Evolutionary conservation across 2,113 vertebrate genomes (phyloP).

Genomic region (Myanophis thanlyinensis): DNA sequence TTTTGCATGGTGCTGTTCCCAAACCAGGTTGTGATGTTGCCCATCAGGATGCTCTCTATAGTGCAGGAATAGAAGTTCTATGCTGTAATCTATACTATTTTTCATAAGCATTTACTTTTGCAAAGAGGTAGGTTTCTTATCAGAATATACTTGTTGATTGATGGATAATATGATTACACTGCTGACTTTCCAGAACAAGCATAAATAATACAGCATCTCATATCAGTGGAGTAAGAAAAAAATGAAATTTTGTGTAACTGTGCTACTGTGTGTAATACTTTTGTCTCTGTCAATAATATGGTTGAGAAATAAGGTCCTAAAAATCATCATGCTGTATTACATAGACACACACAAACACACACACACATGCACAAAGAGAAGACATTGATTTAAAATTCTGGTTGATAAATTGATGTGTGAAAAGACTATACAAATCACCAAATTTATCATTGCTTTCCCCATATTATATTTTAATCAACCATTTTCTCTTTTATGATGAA

Average conservation of each 20-base stretch:
- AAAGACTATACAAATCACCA: background rate
- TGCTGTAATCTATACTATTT: background rate
- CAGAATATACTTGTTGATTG: background rate
- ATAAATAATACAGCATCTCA: rapidly evolving
- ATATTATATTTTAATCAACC: background rate
- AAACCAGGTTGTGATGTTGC: no score
- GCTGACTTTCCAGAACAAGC: background rate
- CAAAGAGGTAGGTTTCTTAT: background rate
- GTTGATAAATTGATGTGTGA: background rate
- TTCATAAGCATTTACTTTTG: background rate
- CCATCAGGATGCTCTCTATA: no score
- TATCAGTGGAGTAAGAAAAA: rapidly evolving
- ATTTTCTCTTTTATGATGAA: background rate
- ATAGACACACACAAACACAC: background rate
- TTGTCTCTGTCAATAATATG: background rate
- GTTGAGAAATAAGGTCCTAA: background rate
- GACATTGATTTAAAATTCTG: background rate
- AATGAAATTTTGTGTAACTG: background rate
- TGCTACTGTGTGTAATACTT: background rate
- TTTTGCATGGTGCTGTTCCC: no score
- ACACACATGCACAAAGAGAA: background rate
- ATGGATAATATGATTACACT: background rate
- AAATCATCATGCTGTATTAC: background rate
- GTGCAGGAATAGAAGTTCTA: no score
- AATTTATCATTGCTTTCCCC: background rate